Conservation (phyloP, 2,888 invertebrate species). For the Choreutis nemorana region DNA sequence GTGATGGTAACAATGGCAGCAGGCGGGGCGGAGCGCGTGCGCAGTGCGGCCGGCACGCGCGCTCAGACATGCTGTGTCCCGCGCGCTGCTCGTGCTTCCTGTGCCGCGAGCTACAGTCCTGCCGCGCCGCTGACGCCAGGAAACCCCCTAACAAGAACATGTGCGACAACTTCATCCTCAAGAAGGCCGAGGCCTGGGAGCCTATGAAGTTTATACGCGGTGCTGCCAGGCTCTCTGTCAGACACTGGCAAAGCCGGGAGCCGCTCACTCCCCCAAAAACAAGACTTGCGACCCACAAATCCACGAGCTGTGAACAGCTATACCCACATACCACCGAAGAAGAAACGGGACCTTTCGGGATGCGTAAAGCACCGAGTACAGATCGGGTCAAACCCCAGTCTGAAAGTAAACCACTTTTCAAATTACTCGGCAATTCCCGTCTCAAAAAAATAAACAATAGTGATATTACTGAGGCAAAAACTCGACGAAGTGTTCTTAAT, state of each 20-base stretch:
- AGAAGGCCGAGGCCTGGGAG: conserved; percentile 61
- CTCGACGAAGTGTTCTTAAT: conserved; percentile 47
- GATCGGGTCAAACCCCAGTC: conserved; percentile 46
- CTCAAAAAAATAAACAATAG: conserved; percentile 41
- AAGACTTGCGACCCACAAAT: conserved; percentile 44
- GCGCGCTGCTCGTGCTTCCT: conserved; percentile 78
- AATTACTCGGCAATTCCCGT: conserved; percentile 47
- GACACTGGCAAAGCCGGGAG: conserved; percentile 60
- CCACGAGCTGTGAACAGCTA: conserved; percentile 59
- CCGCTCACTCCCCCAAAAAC: conserved; percentile 46
- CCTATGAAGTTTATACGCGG: conserved; percentile 56
- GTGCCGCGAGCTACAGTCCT: conserved; percentile 76
- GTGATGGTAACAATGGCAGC: conserved; percentile 32
- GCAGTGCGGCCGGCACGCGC: conserved; percentile 51
- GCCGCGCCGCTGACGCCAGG: conserved; percentile 59
- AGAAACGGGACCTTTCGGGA: conserved; percentile 38
- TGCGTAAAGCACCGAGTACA: conserved; percentile 57
- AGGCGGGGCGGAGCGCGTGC: conserved; percentile 3
- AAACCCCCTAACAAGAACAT: conserved; percentile 48
- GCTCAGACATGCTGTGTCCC: conserved; percentile 71
- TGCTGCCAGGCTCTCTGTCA: conserved; percentile 58
- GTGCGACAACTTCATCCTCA: conserved; percentile 64
- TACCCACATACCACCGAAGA: conserved; percentile 46
- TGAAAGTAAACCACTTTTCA: conserved; percentile 52
- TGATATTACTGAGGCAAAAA: conserved; percentile 42